Evolutionary conservation across 2,113 vertebrate genomes (phyloP).

Genomic region (Megalops atlanticus): DNA sequence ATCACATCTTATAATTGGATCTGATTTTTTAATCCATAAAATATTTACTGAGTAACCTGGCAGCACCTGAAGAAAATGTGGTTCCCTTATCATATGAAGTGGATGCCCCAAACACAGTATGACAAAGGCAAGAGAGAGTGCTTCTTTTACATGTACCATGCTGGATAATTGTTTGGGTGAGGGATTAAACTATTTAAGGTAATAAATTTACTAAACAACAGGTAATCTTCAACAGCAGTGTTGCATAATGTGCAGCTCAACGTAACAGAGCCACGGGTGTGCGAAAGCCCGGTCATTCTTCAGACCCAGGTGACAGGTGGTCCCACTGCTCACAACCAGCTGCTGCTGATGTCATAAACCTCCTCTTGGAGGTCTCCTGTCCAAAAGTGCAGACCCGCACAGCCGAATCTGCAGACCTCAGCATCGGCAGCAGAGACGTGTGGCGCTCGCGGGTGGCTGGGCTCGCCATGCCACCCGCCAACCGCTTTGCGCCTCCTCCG

Average conservation of each 20-base stretch:
- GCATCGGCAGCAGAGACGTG: slow-evolving; percentile 38
- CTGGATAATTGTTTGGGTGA: too few relatives aligned
- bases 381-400: slow-evolving; percentile 6
- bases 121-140: too few relatives aligned
- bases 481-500: background rate
- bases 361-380: slow-evolving; percentile 32
- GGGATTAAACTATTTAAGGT: too few relatives aligned
- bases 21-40: too few relatives aligned
- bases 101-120: too few relatives aligned
- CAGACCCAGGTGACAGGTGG: background rate
- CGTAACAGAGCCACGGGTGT: background rate
- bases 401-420: slow-evolving; percentile 51
- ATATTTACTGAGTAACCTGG: too few relatives aligned
- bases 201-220: too few relatives aligned
- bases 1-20: too few relatives aligned
- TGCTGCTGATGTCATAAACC: slow-evolving; percentile 42
- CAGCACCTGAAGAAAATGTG: too few relatives aligned
- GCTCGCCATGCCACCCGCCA: background rate
- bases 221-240: too few relatives aligned
- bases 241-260: background rate
- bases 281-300: background rate
- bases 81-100: too few relatives aligned
- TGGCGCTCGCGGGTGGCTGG: background rate
- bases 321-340: slow-evolving; percentile 6
- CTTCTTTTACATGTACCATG: too few relatives aligned